Percentiles rank a stretch among this genome's conserved stretches.
phyloP scores from a whole-genome alignment of 2,113 vertebrate species.

The Phyllostomus hastatus region DNA sequence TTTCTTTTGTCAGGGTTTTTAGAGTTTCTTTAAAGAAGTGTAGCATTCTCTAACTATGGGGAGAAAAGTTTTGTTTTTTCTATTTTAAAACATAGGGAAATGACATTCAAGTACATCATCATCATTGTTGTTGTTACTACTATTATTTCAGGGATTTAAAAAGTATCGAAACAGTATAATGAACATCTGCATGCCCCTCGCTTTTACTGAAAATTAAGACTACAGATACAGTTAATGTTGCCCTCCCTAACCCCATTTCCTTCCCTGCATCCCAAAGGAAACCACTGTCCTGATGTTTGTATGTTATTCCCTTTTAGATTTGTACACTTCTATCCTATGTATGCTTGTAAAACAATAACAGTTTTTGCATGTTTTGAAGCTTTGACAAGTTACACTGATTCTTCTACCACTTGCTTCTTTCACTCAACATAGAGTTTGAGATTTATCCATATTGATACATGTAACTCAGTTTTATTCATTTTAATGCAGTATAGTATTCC shows the following conservation, averaged over 20 bases:
- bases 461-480: neutral
- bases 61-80: neutral
- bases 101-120: neutral
- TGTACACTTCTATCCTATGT: neutral
- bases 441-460: neutral
- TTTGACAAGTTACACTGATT: neutral
- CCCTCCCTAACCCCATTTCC: neutral
- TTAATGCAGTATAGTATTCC: neutral
- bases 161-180: neutral
- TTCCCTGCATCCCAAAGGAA: neutral
- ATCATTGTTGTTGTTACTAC: neutral
- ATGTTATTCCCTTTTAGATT: neutral
- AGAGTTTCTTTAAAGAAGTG: neutral
- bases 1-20: neutral
- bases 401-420: constrained; percentile 22
- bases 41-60: neutral
- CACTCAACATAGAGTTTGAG: neutral
- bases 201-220: constrained; percentile 1
- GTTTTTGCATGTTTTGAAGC: neutral
- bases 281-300: neutral
- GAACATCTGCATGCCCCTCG: neutral
- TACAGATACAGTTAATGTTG: neutral
- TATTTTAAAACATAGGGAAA: neutral
- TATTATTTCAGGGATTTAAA: neutral
- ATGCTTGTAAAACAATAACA: neutral